These are phyloP conservation scores for Sebastes diaconus DNA, from an alignment of 2,797 vertebrate species.

Conservation along the genomic window DNA sequence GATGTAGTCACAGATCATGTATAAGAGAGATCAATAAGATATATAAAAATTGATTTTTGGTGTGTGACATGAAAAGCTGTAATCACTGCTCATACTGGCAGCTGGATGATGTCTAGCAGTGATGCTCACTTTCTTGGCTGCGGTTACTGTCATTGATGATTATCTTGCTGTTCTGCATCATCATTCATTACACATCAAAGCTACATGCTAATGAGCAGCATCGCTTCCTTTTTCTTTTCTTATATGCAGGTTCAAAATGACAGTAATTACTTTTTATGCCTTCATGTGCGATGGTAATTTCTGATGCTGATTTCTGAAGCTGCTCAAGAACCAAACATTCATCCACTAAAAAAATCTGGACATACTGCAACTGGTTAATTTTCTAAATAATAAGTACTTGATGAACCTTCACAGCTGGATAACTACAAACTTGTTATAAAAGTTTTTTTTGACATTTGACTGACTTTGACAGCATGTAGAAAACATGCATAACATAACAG, in stretches of 20 bases:
- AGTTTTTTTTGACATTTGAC: neutral
- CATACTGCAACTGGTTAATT: neutral
- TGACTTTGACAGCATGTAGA: neutral
- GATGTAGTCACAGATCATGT: neutral
- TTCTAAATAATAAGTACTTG: neutral
- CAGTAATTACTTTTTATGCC: constrained; percentile 7
- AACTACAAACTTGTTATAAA: neutral
- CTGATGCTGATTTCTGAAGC: neutral
- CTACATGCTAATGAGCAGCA: constrained; percentile 21
- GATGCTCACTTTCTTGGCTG: constrained; percentile 30
- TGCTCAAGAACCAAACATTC: neutral
- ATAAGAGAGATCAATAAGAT: neutral
- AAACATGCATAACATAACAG: neutral
- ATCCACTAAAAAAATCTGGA: neutral
- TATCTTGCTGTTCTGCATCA: constrained; percentile 20
- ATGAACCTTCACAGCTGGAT: neutral
- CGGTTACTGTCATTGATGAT: constrained; percentile 12
- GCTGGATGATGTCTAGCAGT: constrained; percentile 22
- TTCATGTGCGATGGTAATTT: neutral
- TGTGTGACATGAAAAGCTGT: neutral
- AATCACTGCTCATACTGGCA: constrained; percentile 26
- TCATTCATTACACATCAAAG: constrained; percentile 32
- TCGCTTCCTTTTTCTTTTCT: neutral
- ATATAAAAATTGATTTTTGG: neutral
- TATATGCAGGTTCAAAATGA: neutral